Evolutionary conservation across 1,140 invertebrate genomes (phyloP).

Genomic region (Drosophila paulistorum): DNA sequence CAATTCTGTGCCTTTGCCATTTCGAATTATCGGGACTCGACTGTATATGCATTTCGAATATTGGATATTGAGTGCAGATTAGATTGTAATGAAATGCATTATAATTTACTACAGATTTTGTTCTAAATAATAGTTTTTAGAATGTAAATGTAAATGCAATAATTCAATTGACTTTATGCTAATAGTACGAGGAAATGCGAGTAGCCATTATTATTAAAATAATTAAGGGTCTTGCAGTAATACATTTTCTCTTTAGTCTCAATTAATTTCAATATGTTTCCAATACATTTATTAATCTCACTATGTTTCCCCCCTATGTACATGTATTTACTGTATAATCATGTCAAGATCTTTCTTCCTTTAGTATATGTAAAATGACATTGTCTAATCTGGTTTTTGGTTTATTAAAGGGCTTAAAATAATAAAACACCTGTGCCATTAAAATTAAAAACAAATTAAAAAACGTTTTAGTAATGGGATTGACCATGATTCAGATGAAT

Average conservation of each 20-base stretch:
- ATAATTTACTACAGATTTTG: not conserved
- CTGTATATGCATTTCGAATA: too few species aligned
- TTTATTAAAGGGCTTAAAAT: not conserved
- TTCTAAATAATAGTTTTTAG: not conserved
- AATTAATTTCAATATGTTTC: not conserved
- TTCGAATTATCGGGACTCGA: too few species aligned
- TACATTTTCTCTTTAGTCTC: not conserved
- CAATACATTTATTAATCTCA: not conserved
- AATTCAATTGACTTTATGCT: not conserved
- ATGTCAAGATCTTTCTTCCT: not conserved
- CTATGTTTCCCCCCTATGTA: not conserved
- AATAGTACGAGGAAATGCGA: not conserved
- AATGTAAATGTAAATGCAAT: not conserved
- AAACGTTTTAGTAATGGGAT: constrained; percentile 1
- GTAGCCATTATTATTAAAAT: not conserved
- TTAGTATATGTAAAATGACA: not conserved
- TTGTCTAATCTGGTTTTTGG: not conserved
- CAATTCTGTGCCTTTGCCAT: too few species aligned
- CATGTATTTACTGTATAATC: not conserved
- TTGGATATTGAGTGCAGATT: too few species aligned
- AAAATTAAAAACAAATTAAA: constrained; percentile 4
- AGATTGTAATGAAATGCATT: too few species aligned
- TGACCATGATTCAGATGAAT: constrained; percentile 1
- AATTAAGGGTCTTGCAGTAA: not conserved
- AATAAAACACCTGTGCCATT: not conserved